Conservation (phyloP, 2,888 invertebrate genomes). For the Eurois occulta region DNA sequence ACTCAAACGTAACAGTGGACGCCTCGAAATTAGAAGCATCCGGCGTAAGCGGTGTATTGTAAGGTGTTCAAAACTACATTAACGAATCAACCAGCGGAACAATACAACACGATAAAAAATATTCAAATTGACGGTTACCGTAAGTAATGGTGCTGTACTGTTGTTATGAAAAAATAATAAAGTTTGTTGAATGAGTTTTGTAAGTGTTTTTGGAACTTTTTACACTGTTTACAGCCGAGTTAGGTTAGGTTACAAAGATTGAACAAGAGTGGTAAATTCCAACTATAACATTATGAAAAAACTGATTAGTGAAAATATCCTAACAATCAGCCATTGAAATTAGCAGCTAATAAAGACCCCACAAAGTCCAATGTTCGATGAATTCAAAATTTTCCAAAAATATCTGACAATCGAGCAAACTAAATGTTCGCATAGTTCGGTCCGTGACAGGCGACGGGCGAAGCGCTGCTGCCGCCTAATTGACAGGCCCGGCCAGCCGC, state of each 20-base stretch:
- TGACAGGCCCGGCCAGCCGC: conserved; percentile 71
- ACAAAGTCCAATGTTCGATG: conserved; percentile 17
- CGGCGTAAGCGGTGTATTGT: conserved; percentile 54
- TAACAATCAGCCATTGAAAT: not conserved
- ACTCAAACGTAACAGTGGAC: conserved; percentile 59
- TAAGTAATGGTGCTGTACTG: conserved; percentile 39
- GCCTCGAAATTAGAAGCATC: conserved; percentile 62
- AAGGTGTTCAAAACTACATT: conserved; percentile 70
- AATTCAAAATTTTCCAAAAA: conserved; percentile 58
- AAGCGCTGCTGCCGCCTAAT: conserved; percentile 71
- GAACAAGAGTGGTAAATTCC: not conserved
- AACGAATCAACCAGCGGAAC: conserved; percentile 62
- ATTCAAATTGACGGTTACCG: conserved; percentile 52
- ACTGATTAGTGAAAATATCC: too few relatives aligned
- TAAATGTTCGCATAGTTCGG: conserved; percentile 59
- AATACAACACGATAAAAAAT: conserved; percentile 55
- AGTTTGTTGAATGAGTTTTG: conserved; percentile 7
- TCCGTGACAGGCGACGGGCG: conserved; percentile 62
- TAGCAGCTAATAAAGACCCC: conserved; percentile 10
- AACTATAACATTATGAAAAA: not conserved
- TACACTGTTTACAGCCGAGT: not conserved
- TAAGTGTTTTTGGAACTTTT: not conserved
- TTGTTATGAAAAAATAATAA: not conserved
- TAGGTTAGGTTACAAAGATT: not conserved
- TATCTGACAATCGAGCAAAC: conserved; percentile 52